Evolutionary conservation across 2,888 invertebrate genomes (phyloP).

Genomic region (Ariolimax columbianus): DNA sequence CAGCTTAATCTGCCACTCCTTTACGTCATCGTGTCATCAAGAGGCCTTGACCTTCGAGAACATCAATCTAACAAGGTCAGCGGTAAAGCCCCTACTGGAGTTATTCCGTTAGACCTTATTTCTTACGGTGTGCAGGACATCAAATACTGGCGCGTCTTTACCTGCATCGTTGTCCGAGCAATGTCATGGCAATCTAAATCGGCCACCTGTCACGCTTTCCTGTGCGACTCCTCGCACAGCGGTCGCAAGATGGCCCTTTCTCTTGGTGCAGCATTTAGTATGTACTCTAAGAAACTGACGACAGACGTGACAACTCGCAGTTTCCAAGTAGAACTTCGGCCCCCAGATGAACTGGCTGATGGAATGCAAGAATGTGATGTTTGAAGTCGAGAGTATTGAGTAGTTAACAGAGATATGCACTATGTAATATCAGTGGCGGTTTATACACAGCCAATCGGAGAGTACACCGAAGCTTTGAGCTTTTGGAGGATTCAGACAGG

Average conservation of each 20-base stretch:
- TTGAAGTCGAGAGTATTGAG: constrained; percentile 34
- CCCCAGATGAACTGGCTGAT: constrained; percentile 70
- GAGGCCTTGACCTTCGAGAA: constrained; percentile 71
- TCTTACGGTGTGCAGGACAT: constrained; percentile 78
- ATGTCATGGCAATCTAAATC: constrained; percentile 66
- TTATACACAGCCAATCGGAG: no score
- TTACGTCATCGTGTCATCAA: constrained; percentile 72
- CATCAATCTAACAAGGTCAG: constrained; percentile 70
- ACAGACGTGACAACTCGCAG: constrained; percentile 66
- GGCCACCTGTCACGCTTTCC: constrained; percentile 75
- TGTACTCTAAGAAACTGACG: constrained; percentile 67
- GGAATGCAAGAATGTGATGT: constrained; percentile 62
- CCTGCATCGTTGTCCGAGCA: constrained; percentile 77
- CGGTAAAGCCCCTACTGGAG: constrained; percentile 59
- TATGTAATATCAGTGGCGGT: no score
- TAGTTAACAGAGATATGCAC: no score
- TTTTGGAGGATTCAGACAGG: no score
- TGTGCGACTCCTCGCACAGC: constrained; percentile 72
- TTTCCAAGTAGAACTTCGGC: constrained; percentile 71
- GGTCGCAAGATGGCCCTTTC: constrained; percentile 72
- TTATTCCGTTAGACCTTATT: constrained; percentile 76
- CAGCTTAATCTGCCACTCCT: constrained; percentile 74
- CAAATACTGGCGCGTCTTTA: constrained; percentile 76
- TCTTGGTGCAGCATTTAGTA: constrained; percentile 68
- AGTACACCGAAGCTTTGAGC: no score